A percentile compares a stretch with the other conserved stretches of the same genome.
These are phyloP conservation scores for Psilopogon haemacephalus DNA, from an alignment of 2,113 vertebrate genomes.

Conservation along the genomic window DNA sequence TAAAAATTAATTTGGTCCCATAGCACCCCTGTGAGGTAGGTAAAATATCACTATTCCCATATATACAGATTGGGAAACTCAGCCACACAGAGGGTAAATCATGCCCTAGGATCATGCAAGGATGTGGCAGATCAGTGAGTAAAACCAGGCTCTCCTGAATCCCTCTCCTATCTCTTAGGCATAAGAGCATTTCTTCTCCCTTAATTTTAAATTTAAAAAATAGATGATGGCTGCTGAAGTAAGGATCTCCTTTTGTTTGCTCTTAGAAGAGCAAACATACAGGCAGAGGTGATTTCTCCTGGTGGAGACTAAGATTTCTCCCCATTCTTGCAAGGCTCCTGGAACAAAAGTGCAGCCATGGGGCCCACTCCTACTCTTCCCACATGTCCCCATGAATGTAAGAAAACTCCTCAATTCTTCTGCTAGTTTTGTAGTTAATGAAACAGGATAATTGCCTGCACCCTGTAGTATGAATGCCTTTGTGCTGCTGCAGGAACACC, in stretches of 20 bases:
- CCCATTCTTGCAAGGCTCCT: neutral
- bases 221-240: neutral
- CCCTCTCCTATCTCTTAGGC: neutral
- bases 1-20: slow-evolving; percentile 39
- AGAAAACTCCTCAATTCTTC: slow-evolving; percentile 27
- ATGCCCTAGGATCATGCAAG: neutral
- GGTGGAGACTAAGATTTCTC: neutral
- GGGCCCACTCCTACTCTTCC: neutral
- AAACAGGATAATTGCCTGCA: slow-evolving; percentile 20
- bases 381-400: neutral
- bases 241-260: neutral
- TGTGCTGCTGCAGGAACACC: neutral
- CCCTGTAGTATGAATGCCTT: neutral
- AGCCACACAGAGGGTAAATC: slow-evolving; percentile 36
- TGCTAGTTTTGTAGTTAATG: neutral
- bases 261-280: neutral
- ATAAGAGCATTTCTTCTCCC: neutral
- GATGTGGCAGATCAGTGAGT: neutral
- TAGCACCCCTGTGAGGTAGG: slow-evolving; percentile 59
- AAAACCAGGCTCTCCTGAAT: neutral
- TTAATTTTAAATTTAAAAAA: slow-evolving; percentile 7
- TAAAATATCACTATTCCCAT: neutral
- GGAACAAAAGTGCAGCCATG: neutral
- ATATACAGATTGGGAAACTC: neutral
- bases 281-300: neutral